Evolutionary conservation across 64 coral and sea anemone species (phyloP), one percentile per base, ranked within the genome.

Genomic region (Stichodactyla mertensii): DNA sequence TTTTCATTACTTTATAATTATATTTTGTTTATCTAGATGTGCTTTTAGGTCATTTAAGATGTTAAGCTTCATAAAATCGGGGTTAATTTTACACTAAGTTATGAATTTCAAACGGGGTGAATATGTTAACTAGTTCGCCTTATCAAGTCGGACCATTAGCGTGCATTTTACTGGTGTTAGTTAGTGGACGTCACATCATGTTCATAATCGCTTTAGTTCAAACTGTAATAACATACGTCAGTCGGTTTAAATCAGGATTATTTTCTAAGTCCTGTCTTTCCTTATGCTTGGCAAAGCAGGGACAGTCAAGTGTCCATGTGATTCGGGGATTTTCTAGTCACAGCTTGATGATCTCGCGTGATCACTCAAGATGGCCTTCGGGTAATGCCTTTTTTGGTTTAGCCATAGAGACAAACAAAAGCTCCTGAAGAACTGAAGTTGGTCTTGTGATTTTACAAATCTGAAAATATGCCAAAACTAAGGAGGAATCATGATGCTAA

Each of bases 151-250:
- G 24, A 26, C 69, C 69, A 74, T 74, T 74, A 74, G 27, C 24
- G 23, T 74, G 12, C 8, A 13, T 74, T 31, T 36, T 74, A 11
- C 69, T 26, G 10, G 11, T 74, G 23, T 74, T 11, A 27, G 6
- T 31, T 11, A 27, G 6, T 31, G 11, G 69, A 28, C 69, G 69
- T 74, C 9, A 74, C 10, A 28, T 74, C 69, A 74, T 10, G 69
- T 13, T 4, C 27, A 27, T 74, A 31, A 74, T 74, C 69, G 69
- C 27, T 74, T 74, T 74, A 31, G 69, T 24, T 0, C 23, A n/a
- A 74, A 24, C 69, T 74, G 69, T 74, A 74, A 74, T 74, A 74
- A 74, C 23, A 74, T 74, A 24, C 9, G 69, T 74, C 69, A 27
- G 6, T 10, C 8, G 22, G 56, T 14, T 57, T 57, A 57, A 57